phyloP scores from a whole-genome alignment of 2,113 vertebrate species.

The Leptosomus discolor region DNA sequence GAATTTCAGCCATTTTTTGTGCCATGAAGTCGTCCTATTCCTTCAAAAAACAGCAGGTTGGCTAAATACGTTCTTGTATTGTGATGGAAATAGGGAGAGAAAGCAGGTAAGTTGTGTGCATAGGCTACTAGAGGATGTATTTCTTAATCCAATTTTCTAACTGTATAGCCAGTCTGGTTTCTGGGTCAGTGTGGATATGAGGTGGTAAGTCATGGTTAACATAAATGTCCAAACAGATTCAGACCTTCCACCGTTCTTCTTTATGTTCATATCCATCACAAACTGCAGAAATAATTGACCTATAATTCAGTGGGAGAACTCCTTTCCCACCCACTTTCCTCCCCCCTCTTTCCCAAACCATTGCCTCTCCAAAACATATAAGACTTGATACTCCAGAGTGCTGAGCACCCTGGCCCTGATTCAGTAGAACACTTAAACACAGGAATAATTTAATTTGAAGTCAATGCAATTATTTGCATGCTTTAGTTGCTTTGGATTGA shows the following conservation, averaged over 20 bases:
- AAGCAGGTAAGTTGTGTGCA: background rate
- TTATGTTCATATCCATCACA: background rate
- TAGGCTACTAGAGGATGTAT: background rate
- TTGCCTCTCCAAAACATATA: constrained; percentile 23
- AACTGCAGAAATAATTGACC: background rate
- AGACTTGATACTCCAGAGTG: constrained; percentile 27
- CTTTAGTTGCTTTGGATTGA: constrained; percentile 45
- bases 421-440: constrained; percentile 22
- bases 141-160: background rate
- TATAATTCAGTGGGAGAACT: constrained; percentile 17
- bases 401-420: constrained; percentile 23
- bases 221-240: background rate
- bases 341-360: constrained; percentile 35
- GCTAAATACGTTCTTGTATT: background rate
- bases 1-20: background rate
- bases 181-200: background rate
- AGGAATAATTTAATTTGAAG: constrained; percentile 56
- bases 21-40: background rate
- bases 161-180: background rate
- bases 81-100: background rate
- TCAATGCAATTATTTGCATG: constrained; percentile 48
- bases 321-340: background rate
- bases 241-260: background rate
- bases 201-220: background rate
- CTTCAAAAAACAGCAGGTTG: background rate